Conservation (phyloP, 1,140 invertebrate genomes). For the Hycleus cichorii region DNA sequence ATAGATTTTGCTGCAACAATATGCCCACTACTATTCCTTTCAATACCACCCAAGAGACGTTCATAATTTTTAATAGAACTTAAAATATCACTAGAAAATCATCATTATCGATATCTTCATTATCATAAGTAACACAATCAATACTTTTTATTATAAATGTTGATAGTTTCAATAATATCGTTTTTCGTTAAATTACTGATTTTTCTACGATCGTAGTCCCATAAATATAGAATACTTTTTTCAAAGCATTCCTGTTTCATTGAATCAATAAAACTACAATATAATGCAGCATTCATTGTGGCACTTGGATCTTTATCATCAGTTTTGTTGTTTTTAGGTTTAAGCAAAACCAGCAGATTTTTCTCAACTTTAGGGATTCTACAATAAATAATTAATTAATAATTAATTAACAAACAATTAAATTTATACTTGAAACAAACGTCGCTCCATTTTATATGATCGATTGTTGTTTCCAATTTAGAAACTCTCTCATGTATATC, state of each 20-base stretch:
- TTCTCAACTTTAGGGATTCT: conserved; percentile 41
- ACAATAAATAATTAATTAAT: conserved; percentile 19
- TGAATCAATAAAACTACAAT: conserved; percentile 30
- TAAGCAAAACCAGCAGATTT: conserved; percentile 19
- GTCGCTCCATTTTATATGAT: conserved; percentile 47
- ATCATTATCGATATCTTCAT: not conserved
- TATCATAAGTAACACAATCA: not conserved
- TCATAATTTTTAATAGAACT: conserved; percentile 59
- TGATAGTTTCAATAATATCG: conserved; percentile 56
- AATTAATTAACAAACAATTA: too few species aligned
- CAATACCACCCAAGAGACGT: conserved; percentile 55
- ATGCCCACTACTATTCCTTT: conserved; percentile 49
- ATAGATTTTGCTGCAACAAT: conserved; percentile 57
- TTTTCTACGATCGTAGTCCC: conserved; percentile 51
- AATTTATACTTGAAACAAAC: conserved; percentile 55
- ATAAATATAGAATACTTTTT: conserved; percentile 62
- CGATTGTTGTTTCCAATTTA: conserved; percentile 24
- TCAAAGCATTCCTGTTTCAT: conserved; percentile 50
- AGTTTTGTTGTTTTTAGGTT: not conserved
- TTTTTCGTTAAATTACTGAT: conserved; percentile 51
- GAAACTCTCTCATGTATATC: conserved; percentile 29
- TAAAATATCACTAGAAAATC: conserved; percentile 49
- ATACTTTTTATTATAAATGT: conserved; percentile 46
- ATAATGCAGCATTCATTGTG: conserved; percentile 21
- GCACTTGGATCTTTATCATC: conserved; percentile 22